Evolutionary conservation across 2,113 vertebrate species (phyloP).

Genomic region (Nyctereutes procyonoides): DNA sequence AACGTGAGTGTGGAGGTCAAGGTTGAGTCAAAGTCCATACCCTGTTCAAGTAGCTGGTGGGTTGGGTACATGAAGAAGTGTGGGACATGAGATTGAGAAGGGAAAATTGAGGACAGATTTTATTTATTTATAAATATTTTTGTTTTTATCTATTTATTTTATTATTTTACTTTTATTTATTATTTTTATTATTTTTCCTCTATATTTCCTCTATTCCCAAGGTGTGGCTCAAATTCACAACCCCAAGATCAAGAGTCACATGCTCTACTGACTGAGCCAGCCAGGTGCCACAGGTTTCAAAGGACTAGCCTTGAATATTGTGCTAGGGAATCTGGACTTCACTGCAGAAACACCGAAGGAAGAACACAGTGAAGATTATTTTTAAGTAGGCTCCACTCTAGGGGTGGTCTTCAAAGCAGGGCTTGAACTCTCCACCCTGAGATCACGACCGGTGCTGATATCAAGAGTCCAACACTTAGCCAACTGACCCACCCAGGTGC

Average conservation of each 20-base stretch:
- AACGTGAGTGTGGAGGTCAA: not conserved
- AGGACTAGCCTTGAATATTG: not conserved
- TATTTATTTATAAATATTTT: not conserved
- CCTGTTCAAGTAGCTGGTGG: not conserved
- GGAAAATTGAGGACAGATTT: not conserved
- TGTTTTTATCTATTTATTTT: not conserved
- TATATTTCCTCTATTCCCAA: not conserved
- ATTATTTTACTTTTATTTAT: not conserved
- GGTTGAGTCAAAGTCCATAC: not conserved
- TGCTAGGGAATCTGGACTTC: not conserved
- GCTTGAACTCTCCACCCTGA: not conserved
- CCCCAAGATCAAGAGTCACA: not conserved
- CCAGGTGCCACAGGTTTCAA: not conserved
- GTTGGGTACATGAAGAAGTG: not conserved
- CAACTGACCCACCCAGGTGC: not conserved
- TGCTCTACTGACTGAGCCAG: not conserved
- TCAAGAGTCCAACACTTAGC: not conserved
- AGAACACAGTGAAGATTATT: not conserved
- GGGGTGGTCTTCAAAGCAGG: not conserved
- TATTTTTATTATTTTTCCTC: not conserved
- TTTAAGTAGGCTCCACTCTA: too few relatives aligned
- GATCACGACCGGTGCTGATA: not conserved
- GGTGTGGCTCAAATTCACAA: not conserved
- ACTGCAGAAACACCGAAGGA: not conserved
- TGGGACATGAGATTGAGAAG: not conserved